Percentiles rank a stretch among this genome's conserved stretches.
phyloP scores from a whole-genome alignment of 2,888 invertebrate genomes.

The Eilema sororculum region DNA sequence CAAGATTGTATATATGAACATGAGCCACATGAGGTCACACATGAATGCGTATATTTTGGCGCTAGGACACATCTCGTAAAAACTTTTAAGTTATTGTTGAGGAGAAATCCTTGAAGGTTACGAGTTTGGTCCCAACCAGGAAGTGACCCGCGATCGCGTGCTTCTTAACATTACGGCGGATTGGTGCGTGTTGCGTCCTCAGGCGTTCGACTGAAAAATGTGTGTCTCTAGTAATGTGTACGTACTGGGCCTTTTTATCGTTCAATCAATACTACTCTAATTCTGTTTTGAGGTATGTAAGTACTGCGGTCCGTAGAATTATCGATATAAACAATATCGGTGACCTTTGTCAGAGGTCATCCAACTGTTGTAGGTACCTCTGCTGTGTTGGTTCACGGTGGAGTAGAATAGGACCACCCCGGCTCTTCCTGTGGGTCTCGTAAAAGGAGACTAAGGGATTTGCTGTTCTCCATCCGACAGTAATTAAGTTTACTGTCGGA shows the following conservation, averaged over 20 bases:
- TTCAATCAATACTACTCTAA: conserved; percentile 61
- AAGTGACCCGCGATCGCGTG: conserved; percentile 74
- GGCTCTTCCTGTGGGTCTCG: too few species aligned
- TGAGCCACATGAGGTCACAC: conserved; percentile 15
- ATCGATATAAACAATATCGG: neutral
- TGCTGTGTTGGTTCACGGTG: too few species aligned
- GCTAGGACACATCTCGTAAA: conserved; percentile 50
- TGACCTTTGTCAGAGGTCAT: neutral
- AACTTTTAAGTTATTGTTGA: conserved; percentile 59
- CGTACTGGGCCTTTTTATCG: conserved; percentile 66
- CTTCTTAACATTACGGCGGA: conserved; percentile 54
- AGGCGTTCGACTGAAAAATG: conserved; percentile 68
- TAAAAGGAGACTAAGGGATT: too few species aligned
- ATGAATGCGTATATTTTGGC: conserved; percentile 28
- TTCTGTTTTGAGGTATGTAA: neutral
- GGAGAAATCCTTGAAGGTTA: conserved; percentile 75
- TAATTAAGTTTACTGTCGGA: too few species aligned
- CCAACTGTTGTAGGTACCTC: too few species aligned
- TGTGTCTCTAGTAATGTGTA: conserved; percentile 54
- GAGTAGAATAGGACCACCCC: too few species aligned
- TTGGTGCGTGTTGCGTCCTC: conserved; percentile 69
- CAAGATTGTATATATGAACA: neutral
- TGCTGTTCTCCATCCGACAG: too few species aligned
- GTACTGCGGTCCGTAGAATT: neutral
- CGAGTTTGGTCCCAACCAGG: conserved; percentile 69